Conservation (phyloP, 2,888 invertebrate genomes). For the Bimastos eiseni region DNA sequence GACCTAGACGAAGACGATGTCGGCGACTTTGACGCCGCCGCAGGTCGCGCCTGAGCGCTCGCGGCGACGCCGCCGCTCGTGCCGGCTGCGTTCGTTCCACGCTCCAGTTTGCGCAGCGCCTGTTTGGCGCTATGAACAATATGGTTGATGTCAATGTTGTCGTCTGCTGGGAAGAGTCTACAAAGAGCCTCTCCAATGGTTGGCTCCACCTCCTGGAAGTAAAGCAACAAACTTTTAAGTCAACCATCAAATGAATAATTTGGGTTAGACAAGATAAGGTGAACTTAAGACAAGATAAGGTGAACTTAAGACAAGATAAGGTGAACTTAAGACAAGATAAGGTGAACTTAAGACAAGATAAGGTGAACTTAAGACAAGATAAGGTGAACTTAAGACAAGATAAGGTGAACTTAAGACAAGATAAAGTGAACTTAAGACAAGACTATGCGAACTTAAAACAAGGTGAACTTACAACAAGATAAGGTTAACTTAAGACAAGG, state of each 20-base stretch:
- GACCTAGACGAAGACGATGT: conserved; percentile 26
- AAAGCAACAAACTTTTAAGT: neutral
- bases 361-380: too few species aligned
- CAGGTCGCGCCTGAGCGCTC: neutral
- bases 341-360: too few species aligned
- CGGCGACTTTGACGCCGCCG: neutral
- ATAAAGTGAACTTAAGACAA: too few species aligned
- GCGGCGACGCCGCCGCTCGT: neutral
- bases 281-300: too few species aligned
- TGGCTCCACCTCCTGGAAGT: conserved; percentile 87
- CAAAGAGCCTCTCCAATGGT: conserved; percentile 91
- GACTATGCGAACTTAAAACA: too few species aligned
- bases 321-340: too few species aligned
- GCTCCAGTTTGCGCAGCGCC: conserved; percentile 26
- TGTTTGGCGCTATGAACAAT: conserved; percentile 56
- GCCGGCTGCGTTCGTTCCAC: neutral
- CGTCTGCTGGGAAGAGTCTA: conserved; percentile 86
- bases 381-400: too few species aligned
- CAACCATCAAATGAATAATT: neutral
- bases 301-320: too few species aligned
- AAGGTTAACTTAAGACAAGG: too few species aligned
- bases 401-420: too few species aligned
- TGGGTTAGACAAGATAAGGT: neutral
- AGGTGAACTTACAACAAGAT: too few species aligned
- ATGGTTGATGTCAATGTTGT: conserved; percentile 57